Conservation (phyloP, 35 echinoderm and acorn worm species). For the Heliocidaris tuberculata region DNA sequence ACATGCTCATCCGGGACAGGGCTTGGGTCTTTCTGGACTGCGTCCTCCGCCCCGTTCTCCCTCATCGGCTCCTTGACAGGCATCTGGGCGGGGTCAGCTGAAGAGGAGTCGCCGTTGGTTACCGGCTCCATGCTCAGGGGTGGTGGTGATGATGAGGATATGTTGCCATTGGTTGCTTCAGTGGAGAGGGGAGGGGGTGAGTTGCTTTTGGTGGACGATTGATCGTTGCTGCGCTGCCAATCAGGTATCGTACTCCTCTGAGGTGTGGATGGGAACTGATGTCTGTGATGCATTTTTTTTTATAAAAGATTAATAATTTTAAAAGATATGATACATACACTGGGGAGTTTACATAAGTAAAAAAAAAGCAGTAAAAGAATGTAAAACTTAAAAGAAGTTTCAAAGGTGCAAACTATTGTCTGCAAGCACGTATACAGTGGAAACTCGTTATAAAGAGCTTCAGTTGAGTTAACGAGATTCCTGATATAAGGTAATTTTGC, state of each 20-base stretch:
- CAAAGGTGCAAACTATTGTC: too few relatives aligned
- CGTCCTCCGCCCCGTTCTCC: neutral
- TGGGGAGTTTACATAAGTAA: too few relatives aligned
- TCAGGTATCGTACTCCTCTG: conserved; percentile 56
- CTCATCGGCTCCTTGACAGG: conserved; percentile 3
- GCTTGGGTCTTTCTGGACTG: neutral
- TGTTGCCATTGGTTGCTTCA: neutral
- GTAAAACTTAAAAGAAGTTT: too few relatives aligned
- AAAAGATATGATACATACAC: too few relatives aligned
- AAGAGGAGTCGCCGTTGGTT: neutral
- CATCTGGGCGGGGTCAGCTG: neutral
- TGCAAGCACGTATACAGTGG: too few relatives aligned
- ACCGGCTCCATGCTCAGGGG: neutral
- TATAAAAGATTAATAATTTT: neutral
- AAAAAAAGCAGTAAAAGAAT: too few relatives aligned
- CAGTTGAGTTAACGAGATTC: too few relatives aligned
- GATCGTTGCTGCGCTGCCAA: conserved; percentile 50
- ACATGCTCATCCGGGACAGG: neutral
- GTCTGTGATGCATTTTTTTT: conserved; percentile 26
- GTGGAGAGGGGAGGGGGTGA: conserved; percentile 5
- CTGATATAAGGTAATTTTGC: too few relatives aligned
- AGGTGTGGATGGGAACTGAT: conserved; percentile 67
- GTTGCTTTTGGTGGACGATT: conserved; percentile 6
- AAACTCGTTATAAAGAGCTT: too few relatives aligned
- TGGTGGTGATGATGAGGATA: neutral